Conservation (phyloP, 2,888 invertebrate species). For the Parthenolecanium corni region DNA sequence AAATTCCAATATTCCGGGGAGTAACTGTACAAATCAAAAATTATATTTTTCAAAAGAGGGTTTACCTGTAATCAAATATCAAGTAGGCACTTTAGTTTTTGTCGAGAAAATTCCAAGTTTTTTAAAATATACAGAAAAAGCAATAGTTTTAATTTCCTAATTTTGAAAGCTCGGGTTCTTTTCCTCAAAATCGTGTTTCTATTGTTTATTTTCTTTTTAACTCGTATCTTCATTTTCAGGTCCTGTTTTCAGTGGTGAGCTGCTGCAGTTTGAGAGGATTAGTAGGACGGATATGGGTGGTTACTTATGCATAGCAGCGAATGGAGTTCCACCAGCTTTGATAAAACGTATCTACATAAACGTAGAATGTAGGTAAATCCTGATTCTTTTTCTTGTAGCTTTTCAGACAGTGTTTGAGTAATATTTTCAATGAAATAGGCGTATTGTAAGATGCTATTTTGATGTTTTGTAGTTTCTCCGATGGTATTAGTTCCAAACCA, state of each 20-base stretch:
- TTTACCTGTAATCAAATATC: too few species aligned
- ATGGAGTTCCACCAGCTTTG: conserved; percentile 19
- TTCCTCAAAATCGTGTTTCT: too few species aligned
- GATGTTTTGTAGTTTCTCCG: conserved; percentile 60
- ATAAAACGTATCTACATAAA: conserved; percentile 8
- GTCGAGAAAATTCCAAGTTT: too few species aligned
- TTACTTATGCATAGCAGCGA: conserved; percentile 15
- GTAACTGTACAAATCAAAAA: too few species aligned
- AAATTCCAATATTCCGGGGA: too few species aligned
- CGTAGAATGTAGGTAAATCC: conserved; percentile 10
- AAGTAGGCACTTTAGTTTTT: too few species aligned
- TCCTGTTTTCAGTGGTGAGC: conserved; percentile 11
- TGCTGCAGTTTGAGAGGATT: conserved; percentile 17
- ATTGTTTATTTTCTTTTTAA: too few species aligned
- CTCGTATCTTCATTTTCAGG: conserved; percentile 1
- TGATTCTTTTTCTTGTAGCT: conserved; percentile 47
- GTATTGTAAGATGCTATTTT: too few species aligned
- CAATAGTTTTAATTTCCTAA: too few species aligned
- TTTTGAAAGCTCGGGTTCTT: too few species aligned
- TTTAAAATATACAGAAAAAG: too few species aligned
- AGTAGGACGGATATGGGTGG: conserved; percentile 14
- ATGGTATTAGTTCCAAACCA: conserved; percentile 88
- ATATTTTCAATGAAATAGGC: neutral
- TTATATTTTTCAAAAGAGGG: too few species aligned
- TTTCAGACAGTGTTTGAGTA: conserved; percentile 87